These are phyloP conservation scores for Morelia viridis DNA, from an alignment of 2,797 vertebrate genomes.

Conservation along the genomic window DNA sequence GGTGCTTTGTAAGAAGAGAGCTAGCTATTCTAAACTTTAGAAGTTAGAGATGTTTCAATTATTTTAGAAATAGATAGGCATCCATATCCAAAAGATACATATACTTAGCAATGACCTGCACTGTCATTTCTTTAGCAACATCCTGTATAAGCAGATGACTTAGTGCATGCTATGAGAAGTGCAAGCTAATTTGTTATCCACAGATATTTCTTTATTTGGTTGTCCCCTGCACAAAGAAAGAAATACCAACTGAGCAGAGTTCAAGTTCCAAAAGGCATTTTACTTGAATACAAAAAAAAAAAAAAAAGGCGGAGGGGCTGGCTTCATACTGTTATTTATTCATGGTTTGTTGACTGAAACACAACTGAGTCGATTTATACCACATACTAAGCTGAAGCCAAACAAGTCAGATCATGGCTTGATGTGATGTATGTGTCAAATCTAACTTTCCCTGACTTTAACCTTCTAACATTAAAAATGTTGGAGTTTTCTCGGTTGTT, in stretches of 20 bases:
- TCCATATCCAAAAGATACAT: background rate
- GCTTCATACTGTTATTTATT: background rate
- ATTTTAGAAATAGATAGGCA: background rate
- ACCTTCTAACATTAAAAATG: background rate
- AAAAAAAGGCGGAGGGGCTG: background rate
- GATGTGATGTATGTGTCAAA: background rate
- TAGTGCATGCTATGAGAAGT: too few relatives aligned
- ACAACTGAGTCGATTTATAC: background rate
- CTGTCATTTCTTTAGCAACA: too few relatives aligned
- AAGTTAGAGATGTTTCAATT: constrained; percentile 12
- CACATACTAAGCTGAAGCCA: background rate
- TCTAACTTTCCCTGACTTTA: background rate
- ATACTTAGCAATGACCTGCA: background rate
- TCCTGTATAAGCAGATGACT: background rate
- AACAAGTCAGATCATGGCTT: background rate
- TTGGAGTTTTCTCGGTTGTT: background rate
- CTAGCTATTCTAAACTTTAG: constrained; percentile 10
- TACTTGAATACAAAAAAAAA: background rate
- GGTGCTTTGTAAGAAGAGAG: constrained; percentile 1
- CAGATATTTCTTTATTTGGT: background rate
- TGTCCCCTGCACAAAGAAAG: background rate
- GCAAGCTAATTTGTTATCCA: background rate
- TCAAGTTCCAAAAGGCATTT: background rate
- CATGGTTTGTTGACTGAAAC: background rate
- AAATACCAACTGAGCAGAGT: background rate